Evolutionary conservation across 2,888 invertebrate species (phyloP).

Genomic region (Limnephilus rhombicus): DNA sequence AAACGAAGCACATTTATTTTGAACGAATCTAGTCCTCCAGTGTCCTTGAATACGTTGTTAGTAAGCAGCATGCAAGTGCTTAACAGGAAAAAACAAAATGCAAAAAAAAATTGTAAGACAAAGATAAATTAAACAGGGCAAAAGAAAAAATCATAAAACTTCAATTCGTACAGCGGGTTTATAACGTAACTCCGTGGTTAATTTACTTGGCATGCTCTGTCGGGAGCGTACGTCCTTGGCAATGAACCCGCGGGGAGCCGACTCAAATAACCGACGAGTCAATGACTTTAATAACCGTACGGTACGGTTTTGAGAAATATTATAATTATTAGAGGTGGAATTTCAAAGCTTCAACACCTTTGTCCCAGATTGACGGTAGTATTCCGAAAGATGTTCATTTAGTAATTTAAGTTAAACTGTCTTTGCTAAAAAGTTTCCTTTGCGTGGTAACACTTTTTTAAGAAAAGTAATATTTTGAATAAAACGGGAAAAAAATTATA

Average conservation of each 20-base stretch:
- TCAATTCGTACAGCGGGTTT: not conserved
- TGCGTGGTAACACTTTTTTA: too few species aligned
- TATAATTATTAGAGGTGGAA: not conserved
- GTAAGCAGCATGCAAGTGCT: too few species aligned
- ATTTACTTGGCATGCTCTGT: not conserved
- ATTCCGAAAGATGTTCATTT: not conserved
- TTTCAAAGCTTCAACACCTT: not conserved
- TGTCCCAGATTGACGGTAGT: not conserved
- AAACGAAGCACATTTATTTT: too few species aligned
- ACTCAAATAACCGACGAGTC: not conserved
- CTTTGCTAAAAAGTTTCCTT: not conserved
- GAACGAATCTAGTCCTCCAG: too few species aligned
- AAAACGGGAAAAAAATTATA: too few species aligned
- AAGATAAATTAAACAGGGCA: too few species aligned
- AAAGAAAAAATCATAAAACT: too few species aligned
- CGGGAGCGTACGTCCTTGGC: constrained; percentile 12
- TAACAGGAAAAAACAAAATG: too few species aligned
- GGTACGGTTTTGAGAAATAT: not conserved
- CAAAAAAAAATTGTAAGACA: too few species aligned
- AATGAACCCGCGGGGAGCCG: constrained; percentile 13
- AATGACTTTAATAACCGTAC: not conserved
- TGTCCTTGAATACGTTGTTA: too few species aligned
- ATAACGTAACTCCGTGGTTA: not conserved
- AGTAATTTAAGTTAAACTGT: not conserved
- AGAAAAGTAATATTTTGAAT: too few species aligned